phyloP scores from a whole-genome alignment of 2,797 vertebrate species.

The Sciurus vulgaris region DNA sequence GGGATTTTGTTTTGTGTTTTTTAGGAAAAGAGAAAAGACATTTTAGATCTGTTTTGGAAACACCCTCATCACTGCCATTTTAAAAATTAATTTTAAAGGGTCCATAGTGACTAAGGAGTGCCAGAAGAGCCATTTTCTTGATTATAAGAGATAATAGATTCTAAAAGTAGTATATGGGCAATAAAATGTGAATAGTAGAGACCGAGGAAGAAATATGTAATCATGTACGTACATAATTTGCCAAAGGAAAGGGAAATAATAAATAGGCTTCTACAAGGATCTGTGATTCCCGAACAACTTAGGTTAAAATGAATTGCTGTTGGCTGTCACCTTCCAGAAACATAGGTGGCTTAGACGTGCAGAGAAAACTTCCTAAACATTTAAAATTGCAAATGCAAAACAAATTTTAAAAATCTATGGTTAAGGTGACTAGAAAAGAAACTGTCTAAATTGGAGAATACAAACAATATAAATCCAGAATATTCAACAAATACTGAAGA shows the following conservation, averaged over 20 bases:
- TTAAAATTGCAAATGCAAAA: no score
- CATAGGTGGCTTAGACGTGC: background rate
- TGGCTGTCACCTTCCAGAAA: background rate
- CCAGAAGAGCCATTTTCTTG: background rate
- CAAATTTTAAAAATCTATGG: background rate
- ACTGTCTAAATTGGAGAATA: background rate
- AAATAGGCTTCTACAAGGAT: background rate
- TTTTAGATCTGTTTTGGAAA: background rate
- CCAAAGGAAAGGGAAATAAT: background rate
- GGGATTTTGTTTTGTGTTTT: no score
- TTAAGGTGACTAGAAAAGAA: background rate
- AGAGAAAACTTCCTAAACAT: background rate
- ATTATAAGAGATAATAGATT: background rate
- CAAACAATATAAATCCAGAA: background rate
- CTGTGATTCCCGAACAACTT: background rate
- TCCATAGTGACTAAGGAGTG: background rate
- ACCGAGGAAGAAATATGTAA: background rate
- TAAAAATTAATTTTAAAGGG: background rate
- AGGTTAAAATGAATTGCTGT: no score
- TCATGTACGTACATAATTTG: background rate
- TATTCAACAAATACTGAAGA: background rate
- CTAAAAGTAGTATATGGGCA: background rate
- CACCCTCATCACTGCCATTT: background rate
- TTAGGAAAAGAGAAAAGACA: no score
- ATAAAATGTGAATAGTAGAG: background rate